Base-by-base conservation (phyloP, 2,888 invertebrate genomes). In the Polyploca ridens region DNA sequence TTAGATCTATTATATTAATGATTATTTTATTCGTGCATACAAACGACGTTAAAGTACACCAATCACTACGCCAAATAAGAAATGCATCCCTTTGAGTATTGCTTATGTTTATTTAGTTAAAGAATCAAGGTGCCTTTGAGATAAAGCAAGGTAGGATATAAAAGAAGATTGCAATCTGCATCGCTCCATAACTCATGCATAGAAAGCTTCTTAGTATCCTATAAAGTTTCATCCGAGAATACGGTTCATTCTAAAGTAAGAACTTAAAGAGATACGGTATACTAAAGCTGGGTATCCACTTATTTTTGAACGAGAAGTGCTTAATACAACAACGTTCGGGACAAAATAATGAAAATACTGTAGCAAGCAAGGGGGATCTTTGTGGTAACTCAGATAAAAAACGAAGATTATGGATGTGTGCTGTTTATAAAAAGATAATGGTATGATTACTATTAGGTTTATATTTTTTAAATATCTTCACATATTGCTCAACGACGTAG, bases 101-200 rank as follows among this genome's bases (percentile, higher is more conserved):
- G 27, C 27, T 27, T 27, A 27, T 27, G 41, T 13, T 41, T 41
- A 13, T 41, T 41, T 41, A 41, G 13, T 41, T 5, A 41, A 0
- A 13, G 41, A 13, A 5, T 41, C 13, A 54, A 54, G 10, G 6
- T 54, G 19, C 54, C n/a, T 16, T n/a, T 16, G 54, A n/a, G 19
- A 54, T 46, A 49, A 49, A 54, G 19, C 3, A 7, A n/a, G 54
- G 5, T 10, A 10, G 19, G 19, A 54, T 54, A 54, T 54, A 54
- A 19, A 16, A 54, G 54, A 54, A 19, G 10, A 54, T 54, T 54
- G 54, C 54, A 54, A 54, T 54, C 54, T 54, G 10, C 54, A 54
- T 4, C 54, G 54, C 54, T 54, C 19, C 54, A 19, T 54, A 54
- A 19, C 54, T 54, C 19, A 54, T 54, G 54, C 54, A 54, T 54